Evolutionary conservation across 2,888 invertebrate species (phyloP).

Genomic region (Bombylius major): DNA sequence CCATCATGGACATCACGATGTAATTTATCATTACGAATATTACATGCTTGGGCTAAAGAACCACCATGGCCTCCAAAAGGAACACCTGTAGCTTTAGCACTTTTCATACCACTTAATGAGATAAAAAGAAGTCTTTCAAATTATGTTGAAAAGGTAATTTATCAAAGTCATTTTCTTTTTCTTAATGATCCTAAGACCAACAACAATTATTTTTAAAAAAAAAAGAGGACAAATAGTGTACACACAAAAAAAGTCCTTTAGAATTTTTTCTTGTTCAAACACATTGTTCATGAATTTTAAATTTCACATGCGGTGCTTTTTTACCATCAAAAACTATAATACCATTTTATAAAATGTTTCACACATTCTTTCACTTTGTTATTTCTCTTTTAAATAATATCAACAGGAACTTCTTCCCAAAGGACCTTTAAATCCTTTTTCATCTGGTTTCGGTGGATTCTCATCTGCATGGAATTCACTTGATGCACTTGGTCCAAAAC

Average conservation of each 20-base stretch:
- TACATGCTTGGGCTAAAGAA: constrained; percentile 43
- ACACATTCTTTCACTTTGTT: too few relatives aligned
- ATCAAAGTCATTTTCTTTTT: neutral
- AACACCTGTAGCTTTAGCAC: constrained; percentile 38
- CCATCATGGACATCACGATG: constrained; percentile 42
- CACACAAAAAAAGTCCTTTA: too few relatives aligned
- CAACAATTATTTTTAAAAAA: too few relatives aligned
- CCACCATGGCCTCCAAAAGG: constrained; percentile 29
- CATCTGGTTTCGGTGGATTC: constrained; percentile 25
- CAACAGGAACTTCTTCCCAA: constrained; percentile 37
- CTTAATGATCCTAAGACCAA: too few relatives aligned
- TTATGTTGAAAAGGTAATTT: constrained; percentile 23
- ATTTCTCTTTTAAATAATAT: too few relatives aligned
- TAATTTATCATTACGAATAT: constrained; percentile 39
- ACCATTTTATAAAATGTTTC: too few relatives aligned
- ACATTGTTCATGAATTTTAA: too few relatives aligned
- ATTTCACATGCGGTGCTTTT: too few relatives aligned
- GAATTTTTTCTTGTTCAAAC: too few relatives aligned
- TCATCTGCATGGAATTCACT: constrained; percentile 38
- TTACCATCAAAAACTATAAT: too few relatives aligned
- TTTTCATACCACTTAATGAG: constrained; percentile 42
- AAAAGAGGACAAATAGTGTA: too few relatives aligned
- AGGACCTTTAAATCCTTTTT: constrained; percentile 25
- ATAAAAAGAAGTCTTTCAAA: constrained; percentile 34
- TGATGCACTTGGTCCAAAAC: constrained; percentile 37